Conservation (phyloP, 2,797 vertebrate species). For the Hybognathus amarus region DNA sequence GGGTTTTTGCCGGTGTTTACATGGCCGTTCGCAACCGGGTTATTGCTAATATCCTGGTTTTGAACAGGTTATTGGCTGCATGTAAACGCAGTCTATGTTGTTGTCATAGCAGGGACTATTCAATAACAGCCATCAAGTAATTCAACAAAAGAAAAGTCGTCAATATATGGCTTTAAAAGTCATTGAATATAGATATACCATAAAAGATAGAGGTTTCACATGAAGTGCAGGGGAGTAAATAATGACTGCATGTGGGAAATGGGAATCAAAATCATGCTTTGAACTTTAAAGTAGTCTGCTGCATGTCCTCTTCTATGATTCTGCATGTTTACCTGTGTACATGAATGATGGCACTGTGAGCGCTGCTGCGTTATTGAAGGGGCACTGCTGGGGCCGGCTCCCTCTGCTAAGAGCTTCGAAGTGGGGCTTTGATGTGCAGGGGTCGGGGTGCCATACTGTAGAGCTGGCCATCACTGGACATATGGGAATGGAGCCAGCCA, state of each 20-base stretch:
- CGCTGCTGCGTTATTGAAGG: conserved; percentile 41
- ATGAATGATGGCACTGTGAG: conserved; percentile 21
- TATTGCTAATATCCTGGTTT: too few species aligned
- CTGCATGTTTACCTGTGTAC: conserved; percentile 23
- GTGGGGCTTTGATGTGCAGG: conserved; percentile 55
- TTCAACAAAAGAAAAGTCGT: neutral
- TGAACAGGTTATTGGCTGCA: too few species aligned
- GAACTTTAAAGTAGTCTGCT: conserved; percentile 8
- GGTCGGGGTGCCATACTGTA: conserved; percentile 37
- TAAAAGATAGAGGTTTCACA: neutral
- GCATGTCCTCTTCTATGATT: conserved; percentile 4
- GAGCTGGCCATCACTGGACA: conserved; percentile 52
- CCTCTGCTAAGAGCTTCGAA: conserved; percentile 21
- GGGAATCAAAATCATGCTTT: conserved; percentile 5
- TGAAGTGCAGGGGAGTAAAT: neutral
- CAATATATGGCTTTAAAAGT: neutral
- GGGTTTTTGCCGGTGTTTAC: too few species aligned
- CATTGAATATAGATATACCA: neutral
- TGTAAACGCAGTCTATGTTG: too few species aligned
- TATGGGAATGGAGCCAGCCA: conserved; percentile 44
- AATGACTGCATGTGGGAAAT: neutral
- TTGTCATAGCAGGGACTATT: neutral
- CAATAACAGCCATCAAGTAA: neutral
- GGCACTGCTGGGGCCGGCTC: conserved; percentile 24
- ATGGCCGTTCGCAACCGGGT: too few species aligned